Percentiles rank a stretch among this genome's conserved stretches.
Evolutionary conservation across 2,888 invertebrate genomes (phyloP).

Genomic region (Caenorhabditis plicata): DNA sequence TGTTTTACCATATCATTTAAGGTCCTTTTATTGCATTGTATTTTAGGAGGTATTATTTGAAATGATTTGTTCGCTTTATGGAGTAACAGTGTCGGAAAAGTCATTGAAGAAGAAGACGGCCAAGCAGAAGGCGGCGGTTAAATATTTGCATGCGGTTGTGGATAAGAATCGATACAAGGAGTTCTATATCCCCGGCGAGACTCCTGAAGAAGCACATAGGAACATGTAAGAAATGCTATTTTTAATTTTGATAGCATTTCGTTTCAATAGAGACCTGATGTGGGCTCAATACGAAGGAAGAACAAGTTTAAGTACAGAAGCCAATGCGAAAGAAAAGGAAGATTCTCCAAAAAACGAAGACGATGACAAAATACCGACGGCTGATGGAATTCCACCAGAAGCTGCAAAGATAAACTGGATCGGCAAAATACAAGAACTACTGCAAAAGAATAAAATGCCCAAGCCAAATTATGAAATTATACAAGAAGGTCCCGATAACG

Average conservation of each 20-base stretch:
- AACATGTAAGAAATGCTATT: too few species aligned
- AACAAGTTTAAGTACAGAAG: too few species aligned
- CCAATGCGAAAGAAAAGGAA: too few species aligned
- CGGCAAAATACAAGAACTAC: constrained; percentile 81
- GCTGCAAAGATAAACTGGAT: constrained; percentile 77
- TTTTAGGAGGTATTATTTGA: constrained; percentile 10
- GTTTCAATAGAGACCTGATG: too few species aligned
- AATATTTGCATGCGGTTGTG: constrained; percentile 16
- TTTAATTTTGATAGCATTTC: too few species aligned
- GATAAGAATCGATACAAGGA: constrained; percentile 15
- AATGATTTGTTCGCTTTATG: constrained; percentile 11
- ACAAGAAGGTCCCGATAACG: too few species aligned
- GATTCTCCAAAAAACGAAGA: neutral
- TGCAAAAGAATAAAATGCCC: too few species aligned
- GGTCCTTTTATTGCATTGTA: too few species aligned
- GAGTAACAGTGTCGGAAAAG: constrained; percentile 6
- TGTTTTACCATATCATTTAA: too few species aligned
- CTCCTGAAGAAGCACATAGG: constrained; percentile 29
- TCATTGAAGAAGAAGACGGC: constrained; percentile 30
- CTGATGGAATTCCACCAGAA: neutral
- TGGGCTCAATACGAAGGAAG: too few species aligned
- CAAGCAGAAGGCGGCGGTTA: constrained; percentile 36
- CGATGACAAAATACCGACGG: constrained; percentile 1
- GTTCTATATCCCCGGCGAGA: constrained; percentile 34
- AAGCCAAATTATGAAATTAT: too few species aligned